Percentiles rank a stretch among this genome's conserved stretches.
Evolutionary conservation across 1,140 invertebrate species (phyloP).

Genomic region (Anadara kagoshimensis): DNA sequence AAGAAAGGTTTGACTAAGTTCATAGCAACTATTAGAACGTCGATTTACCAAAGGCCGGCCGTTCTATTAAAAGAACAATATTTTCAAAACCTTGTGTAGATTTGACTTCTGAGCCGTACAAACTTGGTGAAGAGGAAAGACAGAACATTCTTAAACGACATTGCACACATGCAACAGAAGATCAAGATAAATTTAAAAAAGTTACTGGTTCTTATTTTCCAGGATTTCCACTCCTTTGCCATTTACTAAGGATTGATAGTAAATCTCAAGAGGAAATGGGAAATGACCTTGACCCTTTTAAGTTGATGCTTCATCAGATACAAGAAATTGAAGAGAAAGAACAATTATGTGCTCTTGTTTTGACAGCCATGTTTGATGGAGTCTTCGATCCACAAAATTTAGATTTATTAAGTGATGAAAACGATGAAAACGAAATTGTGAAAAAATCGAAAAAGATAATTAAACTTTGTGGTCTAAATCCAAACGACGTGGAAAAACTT

Average conservation of each 20-base stretch:
- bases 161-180: neutral
- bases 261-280: neutral
- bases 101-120: neutral
- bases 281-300: neutral
- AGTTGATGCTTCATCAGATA: neutral
- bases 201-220: neutral
- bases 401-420: neutral
- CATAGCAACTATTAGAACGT: constrained; percentile 8
- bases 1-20: neutral
- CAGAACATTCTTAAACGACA: neutral
- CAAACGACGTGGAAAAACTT: neutral
- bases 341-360: constrained; percentile 9
- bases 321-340: neutral
- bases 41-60: neutral
- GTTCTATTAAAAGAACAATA: constrained; percentile 1
- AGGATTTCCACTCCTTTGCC: constrained; percentile 10
- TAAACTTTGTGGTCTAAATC: neutral
- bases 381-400: constrained; percentile 3
- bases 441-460: neutral
- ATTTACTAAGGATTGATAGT: neutral
- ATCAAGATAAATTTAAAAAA: neutral
- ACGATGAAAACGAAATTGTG: neutral
- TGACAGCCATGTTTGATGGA: neutral
- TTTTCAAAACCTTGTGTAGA: neutral
- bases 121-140: neutral